Evolutionary conservation across 1,140 invertebrate genomes (phyloP).

Genomic region (Magallana ariakensis): DNA sequence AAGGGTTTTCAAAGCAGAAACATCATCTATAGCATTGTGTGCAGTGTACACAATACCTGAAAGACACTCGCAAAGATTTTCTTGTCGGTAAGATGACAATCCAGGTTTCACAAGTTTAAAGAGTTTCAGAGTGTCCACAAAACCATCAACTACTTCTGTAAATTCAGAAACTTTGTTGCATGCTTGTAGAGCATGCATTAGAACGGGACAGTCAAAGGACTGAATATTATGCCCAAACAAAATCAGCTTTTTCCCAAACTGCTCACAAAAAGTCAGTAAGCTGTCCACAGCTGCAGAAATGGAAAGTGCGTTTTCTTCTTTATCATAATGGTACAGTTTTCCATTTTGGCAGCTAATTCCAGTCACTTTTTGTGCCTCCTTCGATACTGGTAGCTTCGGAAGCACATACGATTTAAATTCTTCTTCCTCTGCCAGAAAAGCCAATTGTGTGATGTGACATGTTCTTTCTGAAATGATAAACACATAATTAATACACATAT

Average conservation of each 20-base stretch:
- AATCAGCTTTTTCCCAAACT: background rate
- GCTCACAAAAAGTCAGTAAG: background rate
- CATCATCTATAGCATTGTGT: background rate
- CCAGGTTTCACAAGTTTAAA: too few relatives aligned
- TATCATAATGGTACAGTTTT: background rate
- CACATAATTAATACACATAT: background rate
- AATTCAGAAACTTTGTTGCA: too few relatives aligned
- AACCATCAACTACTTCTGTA: too few relatives aligned
- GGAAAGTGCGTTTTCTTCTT: too few relatives aligned
- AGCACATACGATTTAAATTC: background rate
- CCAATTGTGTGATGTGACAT: background rate
- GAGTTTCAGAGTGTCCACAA: too few relatives aligned
- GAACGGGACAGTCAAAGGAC: background rate
- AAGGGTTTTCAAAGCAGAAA: too few relatives aligned
- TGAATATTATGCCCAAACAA: constrained; percentile 6
- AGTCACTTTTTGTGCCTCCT: background rate
- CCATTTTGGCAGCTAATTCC: background rate
- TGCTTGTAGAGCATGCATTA: background rate
- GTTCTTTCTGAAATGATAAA: background rate
- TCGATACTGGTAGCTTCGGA: background rate
- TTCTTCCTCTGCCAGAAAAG: background rate
- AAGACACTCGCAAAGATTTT: too few relatives aligned
- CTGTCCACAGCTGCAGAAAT: background rate
- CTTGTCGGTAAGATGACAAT: too few relatives aligned
- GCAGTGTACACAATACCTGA: background rate